Conservation (phyloP, 1,140 invertebrate species). For the Philopotamus ludificatus region DNA sequence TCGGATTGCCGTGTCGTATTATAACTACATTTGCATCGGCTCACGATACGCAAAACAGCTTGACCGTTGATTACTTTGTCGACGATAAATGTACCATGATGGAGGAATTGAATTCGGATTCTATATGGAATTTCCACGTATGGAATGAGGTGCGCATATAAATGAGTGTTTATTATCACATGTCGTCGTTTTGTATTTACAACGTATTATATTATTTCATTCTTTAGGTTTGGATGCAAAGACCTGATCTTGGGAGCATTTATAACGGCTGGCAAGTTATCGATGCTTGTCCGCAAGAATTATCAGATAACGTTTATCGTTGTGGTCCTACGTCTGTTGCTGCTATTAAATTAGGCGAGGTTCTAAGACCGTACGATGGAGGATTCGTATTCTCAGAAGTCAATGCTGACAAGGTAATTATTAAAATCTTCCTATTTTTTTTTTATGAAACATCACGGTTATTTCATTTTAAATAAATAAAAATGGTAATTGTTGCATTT, state of each 20-base stretch:
- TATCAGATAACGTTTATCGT: conserved; percentile 74
- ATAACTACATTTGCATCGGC: conserved; percentile 88
- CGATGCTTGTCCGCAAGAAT: conserved; percentile 90
- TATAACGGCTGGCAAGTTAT: conserved; percentile 91
- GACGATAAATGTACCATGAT: conserved; percentile 76
- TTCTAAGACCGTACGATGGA: conserved; percentile 76
- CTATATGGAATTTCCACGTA: conserved; percentile 94
- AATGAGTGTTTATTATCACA: background rate
- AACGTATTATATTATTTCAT: conserved; percentile 24
- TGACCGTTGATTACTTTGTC: conserved; percentile 90
- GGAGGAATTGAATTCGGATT: conserved; percentile 79
- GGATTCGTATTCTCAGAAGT: conserved; percentile 86
- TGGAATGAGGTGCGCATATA: conserved; percentile 77
- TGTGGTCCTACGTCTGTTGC: conserved; percentile 80
- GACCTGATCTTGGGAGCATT: conserved; percentile 75
- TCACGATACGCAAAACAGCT: conserved; percentile 85
- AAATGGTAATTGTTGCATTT: no score
- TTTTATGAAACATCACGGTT: no score
- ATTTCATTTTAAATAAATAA: no score
- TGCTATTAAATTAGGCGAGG: conserved; percentile 80
- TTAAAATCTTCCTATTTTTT: background rate
- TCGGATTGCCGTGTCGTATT: conserved; percentile 83
- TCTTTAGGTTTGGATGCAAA: conserved; percentile 77
- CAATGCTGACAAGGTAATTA: conserved; percentile 76
- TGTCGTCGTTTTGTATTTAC: conserved; percentile 5